A percentile compares a stretch with the other conserved stretches of the same genome.
Conservation (phyloP, 2,888 invertebrate genomes). For the Steinernema scapterisci region DNA sequence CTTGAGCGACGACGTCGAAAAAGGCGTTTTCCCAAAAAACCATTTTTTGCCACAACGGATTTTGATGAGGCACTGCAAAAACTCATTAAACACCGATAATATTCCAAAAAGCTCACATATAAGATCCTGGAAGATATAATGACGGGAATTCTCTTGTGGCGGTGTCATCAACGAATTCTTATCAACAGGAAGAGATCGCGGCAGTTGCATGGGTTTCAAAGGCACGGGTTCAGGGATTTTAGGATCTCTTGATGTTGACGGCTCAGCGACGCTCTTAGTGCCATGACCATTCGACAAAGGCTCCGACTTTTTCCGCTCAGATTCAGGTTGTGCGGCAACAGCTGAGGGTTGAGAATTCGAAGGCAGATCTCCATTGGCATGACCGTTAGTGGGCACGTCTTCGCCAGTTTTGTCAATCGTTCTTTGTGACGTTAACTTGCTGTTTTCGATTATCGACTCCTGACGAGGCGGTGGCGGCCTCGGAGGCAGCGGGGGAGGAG, state of each 20-base stretch:
- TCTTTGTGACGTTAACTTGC: slow-evolving; percentile 1
- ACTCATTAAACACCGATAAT: too few relatives aligned
- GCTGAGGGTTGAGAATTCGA: neutral
- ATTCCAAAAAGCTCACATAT: slow-evolving; percentile 46
- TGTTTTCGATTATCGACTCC: slow-evolving; percentile 36
- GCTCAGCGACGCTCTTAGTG: neutral
- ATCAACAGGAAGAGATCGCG: slow-evolving; percentile 38
- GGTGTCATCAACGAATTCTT: slow-evolving; percentile 23
- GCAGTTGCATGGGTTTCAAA: slow-evolving; percentile 12
- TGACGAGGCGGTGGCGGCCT: slow-evolving; percentile 44
- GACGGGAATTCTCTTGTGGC: slow-evolving; percentile 37
- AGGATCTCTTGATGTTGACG: neutral
- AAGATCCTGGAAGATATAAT: slow-evolving; percentile 63
- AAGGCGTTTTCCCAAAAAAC: slow-evolving; percentile 99
- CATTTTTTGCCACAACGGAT: slow-evolving; percentile 90
- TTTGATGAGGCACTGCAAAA: slow-evolving; percentile 46
- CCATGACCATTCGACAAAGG: neutral
- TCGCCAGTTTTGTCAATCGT: slow-evolving; percentile 13
- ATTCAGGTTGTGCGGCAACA: neutral
- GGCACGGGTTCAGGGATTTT: neutral
- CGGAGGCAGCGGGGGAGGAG: slow-evolving; percentile 39
- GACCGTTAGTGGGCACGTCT: slow-evolving; percentile 1
- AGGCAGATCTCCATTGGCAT: neutral
- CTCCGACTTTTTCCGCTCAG: neutral
- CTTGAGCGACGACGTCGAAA: slow-evolving; percentile 93